Conservation (phyloP, 1,140 invertebrate species). For the Drosophila sproati region DNA sequence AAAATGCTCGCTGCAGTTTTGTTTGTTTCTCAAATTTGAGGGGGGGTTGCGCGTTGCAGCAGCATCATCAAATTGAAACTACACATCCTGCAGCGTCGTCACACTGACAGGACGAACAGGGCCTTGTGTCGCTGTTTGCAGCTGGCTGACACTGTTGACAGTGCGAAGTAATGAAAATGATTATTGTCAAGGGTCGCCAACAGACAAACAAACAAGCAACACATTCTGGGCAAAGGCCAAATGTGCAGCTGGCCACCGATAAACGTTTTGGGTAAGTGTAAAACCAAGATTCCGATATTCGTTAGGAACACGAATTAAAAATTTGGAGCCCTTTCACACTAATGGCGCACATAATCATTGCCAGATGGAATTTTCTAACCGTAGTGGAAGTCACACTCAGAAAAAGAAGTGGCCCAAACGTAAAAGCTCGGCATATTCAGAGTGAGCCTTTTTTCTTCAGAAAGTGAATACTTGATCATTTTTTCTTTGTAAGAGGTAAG, state of each 20-base stretch:
- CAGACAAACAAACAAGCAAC: constrained; percentile 10
- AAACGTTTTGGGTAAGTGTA: not conserved
- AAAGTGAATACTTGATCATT: not conserved
- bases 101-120: constrained; percentile 1
- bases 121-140: constrained; percentile 36
- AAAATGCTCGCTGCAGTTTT: constrained; percentile 50
- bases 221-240: constrained; percentile 16
- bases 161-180: constrained; percentile 72
- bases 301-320: constrained; percentile 44
- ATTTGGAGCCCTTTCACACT: constrained; percentile 62
- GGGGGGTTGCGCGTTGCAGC: constrained; percentile 14
- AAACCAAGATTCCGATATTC: not conserved
- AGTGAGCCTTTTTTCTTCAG: not conserved
- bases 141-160: constrained; percentile 69
- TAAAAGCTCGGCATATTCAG: not conserved
- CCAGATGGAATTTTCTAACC: not conserved
- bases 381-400: not conserved
- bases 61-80: constrained; percentile 73
- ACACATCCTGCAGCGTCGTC: constrained; percentile 53
- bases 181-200: constrained; percentile 73
- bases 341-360: constrained; percentile 54
- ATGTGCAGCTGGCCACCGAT: constrained; percentile 1
- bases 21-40: constrained; percentile 69
- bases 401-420: not conserved
- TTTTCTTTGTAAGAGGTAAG: too few species aligned